Percentiles rank a stretch among this genome's conserved stretches.
phyloP scores from a whole-genome alignment of 2,888 invertebrate species.

The Cryptus armator region DNA sequence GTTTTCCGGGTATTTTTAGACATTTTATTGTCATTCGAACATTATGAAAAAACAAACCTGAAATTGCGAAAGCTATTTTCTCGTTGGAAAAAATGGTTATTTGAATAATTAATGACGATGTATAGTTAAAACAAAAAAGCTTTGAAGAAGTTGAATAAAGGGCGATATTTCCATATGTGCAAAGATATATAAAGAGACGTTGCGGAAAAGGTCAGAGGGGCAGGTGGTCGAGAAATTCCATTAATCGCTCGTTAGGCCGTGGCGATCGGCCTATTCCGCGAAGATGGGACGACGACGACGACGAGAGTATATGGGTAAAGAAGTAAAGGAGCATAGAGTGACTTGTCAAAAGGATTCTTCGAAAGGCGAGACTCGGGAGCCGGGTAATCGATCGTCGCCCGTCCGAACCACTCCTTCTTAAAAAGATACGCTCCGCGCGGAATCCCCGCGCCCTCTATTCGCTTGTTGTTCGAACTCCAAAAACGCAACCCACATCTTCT shows the following conservation, averaged over 20 bases:
- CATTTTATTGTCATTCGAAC: too few species aligned
- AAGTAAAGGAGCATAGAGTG: slow-evolving; percentile 64
- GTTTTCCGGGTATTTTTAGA: too few species aligned
- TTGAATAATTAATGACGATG: too few species aligned
- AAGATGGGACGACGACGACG: slow-evolving; percentile 69
- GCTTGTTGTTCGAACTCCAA: slow-evolving; percentile 15
- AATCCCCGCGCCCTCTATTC: slow-evolving; percentile 32
- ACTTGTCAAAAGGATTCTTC: slow-evolving; percentile 74
- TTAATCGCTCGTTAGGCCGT: slow-evolving; percentile 46
- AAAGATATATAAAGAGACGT: neutral
- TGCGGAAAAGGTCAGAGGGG: slow-evolving; percentile 26
- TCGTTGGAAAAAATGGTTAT: too few species aligned
- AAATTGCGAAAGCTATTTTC: too few species aligned
- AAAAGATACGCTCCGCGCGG: slow-evolving; percentile 22
- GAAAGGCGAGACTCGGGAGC: slow-evolving; percentile 45
- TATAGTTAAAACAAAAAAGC: too few species aligned
- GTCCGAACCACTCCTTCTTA: slow-evolving; percentile 15
- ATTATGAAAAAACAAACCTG: too few species aligned
- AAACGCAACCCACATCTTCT: slow-evolving; percentile 54
- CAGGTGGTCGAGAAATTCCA: slow-evolving; percentile 50
- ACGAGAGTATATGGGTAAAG: slow-evolving; percentile 24
- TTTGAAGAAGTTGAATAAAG: neutral
- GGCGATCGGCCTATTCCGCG: slow-evolving; percentile 69
- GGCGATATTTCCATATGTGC: neutral
- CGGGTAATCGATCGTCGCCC: slow-evolving; percentile 74